A percentile compares a stretch with the other conserved stretches of the same genome.
Conservation (phyloP, 1,140 invertebrate genomes). For the Caenorhabditis brenneri region DNA sequence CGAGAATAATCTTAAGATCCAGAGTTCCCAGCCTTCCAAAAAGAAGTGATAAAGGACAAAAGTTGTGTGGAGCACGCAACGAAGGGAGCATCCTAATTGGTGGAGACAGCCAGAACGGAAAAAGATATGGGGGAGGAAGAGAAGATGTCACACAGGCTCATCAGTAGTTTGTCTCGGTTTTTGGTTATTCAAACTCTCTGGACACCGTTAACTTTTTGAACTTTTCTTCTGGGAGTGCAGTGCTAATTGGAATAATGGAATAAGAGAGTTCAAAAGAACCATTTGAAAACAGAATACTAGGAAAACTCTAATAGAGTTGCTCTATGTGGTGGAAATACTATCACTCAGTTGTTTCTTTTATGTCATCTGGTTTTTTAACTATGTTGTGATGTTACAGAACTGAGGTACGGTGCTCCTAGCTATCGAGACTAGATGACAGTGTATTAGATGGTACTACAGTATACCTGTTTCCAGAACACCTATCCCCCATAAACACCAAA, state of each 20-base stretch:
- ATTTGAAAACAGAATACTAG: no score
- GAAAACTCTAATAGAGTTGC: no score
- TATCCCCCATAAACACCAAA: no score
- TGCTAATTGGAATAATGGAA: background rate
- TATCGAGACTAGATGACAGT: no score
- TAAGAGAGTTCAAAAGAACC: background rate
- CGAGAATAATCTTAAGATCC: background rate
- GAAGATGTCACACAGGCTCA: slow-evolving; percentile 3
- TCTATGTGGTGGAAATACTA: no score
- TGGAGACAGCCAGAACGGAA: background rate
- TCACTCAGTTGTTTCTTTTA: no score
- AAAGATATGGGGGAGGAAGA: background rate
- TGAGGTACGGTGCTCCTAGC: no score
- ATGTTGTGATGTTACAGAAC: no score
- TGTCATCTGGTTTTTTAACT: no score
- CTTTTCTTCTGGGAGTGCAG: background rate
- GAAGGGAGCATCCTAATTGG: background rate
- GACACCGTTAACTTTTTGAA: background rate
- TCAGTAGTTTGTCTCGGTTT: slow-evolving; percentile 10
- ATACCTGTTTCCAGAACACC: no score
- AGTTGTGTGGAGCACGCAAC: background rate
- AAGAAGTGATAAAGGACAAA: background rate
- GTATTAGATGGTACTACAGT: no score
- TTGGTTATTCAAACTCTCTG: background rate
- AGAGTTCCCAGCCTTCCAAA: background rate